Conservation (phyloP, 2,113 vertebrate species). For the Lepus timidus region DNA sequence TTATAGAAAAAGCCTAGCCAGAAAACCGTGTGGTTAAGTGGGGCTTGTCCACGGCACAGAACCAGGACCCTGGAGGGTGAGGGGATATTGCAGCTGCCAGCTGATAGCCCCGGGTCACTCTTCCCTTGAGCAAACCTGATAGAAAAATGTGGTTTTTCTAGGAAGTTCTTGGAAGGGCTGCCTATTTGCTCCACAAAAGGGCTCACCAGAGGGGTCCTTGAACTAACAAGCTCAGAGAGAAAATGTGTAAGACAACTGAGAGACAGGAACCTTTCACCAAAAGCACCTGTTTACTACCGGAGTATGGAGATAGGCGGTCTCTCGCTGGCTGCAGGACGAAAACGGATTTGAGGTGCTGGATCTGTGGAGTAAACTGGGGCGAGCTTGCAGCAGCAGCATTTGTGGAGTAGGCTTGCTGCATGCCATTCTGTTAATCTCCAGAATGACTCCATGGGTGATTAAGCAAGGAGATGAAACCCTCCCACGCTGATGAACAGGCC, state of each 20-base stretch:
- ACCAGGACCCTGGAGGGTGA: not conserved
- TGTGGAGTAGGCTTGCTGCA: not conserved
- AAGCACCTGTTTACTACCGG: not conserved
- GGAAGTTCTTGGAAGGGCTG: slow-evolving; percentile 33
- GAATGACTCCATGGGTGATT: not conserved
- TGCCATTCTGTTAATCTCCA: not conserved
- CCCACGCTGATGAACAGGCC: not conserved
- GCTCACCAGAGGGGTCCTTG: slow-evolving; percentile 41
- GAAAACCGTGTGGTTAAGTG: not conserved
- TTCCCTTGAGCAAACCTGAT: not conserved
- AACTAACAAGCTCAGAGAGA: slow-evolving; percentile 44
- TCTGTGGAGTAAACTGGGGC: not conserved
- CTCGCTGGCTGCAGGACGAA: not conserved
- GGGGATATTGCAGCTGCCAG: not conserved
- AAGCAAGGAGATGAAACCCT: not conserved
- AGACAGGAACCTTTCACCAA: not conserved
- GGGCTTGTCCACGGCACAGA: not conserved
- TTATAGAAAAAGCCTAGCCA: slow-evolving; percentile 41
- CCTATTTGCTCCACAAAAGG: slow-evolving; percentile 63
- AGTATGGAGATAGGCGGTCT: not conserved
- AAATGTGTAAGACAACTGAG: not conserved
- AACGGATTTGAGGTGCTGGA: accelerated
- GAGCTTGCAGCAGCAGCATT: not conserved
- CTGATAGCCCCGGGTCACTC: not conserved
- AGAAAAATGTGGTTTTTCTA: slow-evolving; percentile 47